Base-by-base conservation (phyloP, 1,140 invertebrate genomes). In the Helicorthomorpha holstii region DNA sequence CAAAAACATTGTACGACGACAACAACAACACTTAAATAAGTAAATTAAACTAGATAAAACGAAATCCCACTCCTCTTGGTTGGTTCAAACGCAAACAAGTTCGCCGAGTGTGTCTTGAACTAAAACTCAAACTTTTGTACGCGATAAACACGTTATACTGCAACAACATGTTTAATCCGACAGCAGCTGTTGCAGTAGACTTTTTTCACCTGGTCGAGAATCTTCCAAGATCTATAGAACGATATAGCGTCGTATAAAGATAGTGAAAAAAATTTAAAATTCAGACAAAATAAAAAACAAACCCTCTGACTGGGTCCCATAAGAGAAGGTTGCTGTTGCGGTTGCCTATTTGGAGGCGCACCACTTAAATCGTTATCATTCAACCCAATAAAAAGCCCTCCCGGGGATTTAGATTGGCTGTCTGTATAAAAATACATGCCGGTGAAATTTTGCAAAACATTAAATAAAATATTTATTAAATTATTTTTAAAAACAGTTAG, bases 351-450 rank as follows among this genome's bases (percentile, higher is more conserved):
- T 3, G n/a, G 29, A 10, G 10, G n/a, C 7, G 3, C 3, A 19
- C 25, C 3, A 12, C 3, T 14, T 7, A 3, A 2, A 14, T 41
- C 21, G 16, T 21, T 26, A 21, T 21, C 7, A 34, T 16, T 16
- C 29, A 34, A 34, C 7, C 29, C 16, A 34, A 34, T 16, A 34
- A 16, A 34, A 7, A 34, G 7, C 7, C 29, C 29, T 34, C 50
- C 25, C 16, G 50, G 50, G 14, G 50, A 51, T 23, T 46, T 51
- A 19, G 50, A 43, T 41, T 46, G 50, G 3, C 12, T 43, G 26
- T 4, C 23, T 50, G 7, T 4, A 2, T 12, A n/a, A 16, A 4
- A 21, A 48, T 22, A 23, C 4, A n/a, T 4, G 47, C 14, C 3
- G 23, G 3, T 4, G 4, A 27, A 10, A 24, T 23, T 48, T 27